Evolutionary conservation across 2,888 invertebrate species (phyloP).

Genomic region (Volucella bombylans): DNA sequence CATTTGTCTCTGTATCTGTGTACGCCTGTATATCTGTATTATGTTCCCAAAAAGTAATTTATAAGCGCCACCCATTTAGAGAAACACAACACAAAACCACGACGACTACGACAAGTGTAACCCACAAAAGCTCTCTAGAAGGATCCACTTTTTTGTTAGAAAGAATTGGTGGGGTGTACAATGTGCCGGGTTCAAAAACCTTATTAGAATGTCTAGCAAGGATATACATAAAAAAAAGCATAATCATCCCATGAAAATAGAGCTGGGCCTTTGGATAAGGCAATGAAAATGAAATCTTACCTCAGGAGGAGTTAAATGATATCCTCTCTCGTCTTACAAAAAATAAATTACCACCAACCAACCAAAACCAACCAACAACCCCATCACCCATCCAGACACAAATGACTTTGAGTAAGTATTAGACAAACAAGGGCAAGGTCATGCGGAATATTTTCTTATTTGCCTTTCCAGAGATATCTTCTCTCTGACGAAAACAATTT

Average conservation of each 20-base stretch:
- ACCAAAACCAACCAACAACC: too few species aligned
- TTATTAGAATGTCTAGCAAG: slow-evolving; percentile 67
- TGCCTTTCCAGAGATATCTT: slow-evolving; percentile 16
- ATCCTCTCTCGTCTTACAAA: slow-evolving; percentile 30
- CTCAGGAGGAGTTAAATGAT: slow-evolving; percentile 41
- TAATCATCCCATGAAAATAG: slow-evolving; percentile 6
- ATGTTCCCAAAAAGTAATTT: slow-evolving; percentile 47
- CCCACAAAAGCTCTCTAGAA: slow-evolving; percentile 30
- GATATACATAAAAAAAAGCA: slow-evolving; percentile 11
- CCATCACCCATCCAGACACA: slow-evolving; percentile 47
- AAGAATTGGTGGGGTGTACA: slow-evolving; percentile 17
- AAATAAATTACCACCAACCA: slow-evolving; percentile 54
- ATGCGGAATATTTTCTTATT: slow-evolving; percentile 34
- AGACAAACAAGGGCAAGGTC: slow-evolving; percentile 68
- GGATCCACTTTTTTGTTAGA: slow-evolving; percentile 25
- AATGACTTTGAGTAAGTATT: slow-evolving; percentile 39
- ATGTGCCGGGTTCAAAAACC: slow-evolving; percentile 67
- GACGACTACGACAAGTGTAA: slow-evolving; percentile 35
- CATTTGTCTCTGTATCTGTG: slow-evolving; percentile 12
- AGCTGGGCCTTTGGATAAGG: slow-evolving; percentile 39
- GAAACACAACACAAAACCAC: slow-evolving; percentile 31
- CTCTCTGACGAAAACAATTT: slow-evolving; percentile 20
- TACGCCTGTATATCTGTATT: slow-evolving; percentile 3
- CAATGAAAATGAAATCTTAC: slow-evolving; percentile 55
- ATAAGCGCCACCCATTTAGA: slow-evolving; percentile 54